Base-by-base conservation (phyloP, 2,888 invertebrate genomes). In the Hirtodrosophila duncani region DNA sequence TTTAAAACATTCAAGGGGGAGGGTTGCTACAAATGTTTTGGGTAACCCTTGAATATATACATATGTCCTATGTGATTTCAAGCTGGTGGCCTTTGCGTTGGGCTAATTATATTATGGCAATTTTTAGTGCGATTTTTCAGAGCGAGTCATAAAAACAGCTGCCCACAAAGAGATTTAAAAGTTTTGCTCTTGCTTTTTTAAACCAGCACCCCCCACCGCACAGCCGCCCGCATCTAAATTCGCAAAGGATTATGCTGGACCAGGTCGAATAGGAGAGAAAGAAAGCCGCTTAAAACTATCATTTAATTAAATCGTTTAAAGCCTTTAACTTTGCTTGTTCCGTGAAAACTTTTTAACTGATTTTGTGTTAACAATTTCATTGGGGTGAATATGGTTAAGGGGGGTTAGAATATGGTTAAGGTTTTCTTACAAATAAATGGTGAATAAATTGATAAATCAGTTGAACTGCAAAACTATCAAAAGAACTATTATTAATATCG, bases 61-160 rank as follows among this genome's bases (percentile, higher is more conserved):
- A 9, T 24, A 34, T 13, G 10, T 21, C 43, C 26, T 61, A n/a
- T 56, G 7, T 33, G 36, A 55, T 58, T 57, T 48, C 29, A 26
- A 29, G 6, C 24, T 27, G 53, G 21, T 55, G 49, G 50, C 43
- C 30, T 57, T 17, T 42, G 18, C 31, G n/a, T n/a, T n/a, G n/a
- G n/a, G 62, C 75, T 81, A 81, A 75, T 81, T 75, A 67, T 78
- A 74, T 78, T 63, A 59, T n/a, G 37, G 1, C 43, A 44, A 67
- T 63, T 63, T 45, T 31, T 42, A 52, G 16, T 57, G 46, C 39
- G n/a, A n/a, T n/a, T n/a, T n/a, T n/a, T n/a, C n/a, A n/a, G n/a
- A n/a, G 33, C 23, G 55, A 80, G 66, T 67, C 75, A 74, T 81
- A 75, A 75, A 81, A 74, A 64, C 75, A 75, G 81, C 81, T 75